These are phyloP conservation scores for Acanthopagrus latus DNA, from an alignment of 2,797 vertebrate genomes.

Conservation along the genomic window DNA sequence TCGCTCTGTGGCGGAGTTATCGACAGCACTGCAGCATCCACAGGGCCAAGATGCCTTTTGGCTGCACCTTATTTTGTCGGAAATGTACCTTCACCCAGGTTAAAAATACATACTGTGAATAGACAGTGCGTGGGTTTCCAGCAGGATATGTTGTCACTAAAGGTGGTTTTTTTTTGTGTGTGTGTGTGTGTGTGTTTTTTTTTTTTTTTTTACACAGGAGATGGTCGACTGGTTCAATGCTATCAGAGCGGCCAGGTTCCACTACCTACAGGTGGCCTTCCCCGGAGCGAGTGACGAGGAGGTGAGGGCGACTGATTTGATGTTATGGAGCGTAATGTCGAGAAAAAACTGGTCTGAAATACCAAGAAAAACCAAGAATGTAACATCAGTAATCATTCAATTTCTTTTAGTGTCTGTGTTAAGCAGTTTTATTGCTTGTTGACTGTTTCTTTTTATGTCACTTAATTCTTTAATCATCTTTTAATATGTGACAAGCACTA, in stretches of 20 bases:
- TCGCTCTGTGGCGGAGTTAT: constrained; percentile 27
- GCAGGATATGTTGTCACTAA: not conserved
- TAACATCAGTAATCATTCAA: too few species aligned
- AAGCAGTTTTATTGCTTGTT: not conserved
- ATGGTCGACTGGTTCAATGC: constrained; percentile 98
- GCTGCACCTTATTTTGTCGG: not conserved
- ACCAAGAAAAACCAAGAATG: not conserved
- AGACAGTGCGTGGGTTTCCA: not conserved
- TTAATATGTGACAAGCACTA: not conserved
- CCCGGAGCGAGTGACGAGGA: constrained; percentile 93
- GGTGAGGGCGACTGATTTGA: constrained; percentile 82
- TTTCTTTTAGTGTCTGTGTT: not conserved
- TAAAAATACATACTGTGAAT: not conserved
- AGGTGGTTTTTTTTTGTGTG: not conserved
- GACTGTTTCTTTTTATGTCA: not conserved
- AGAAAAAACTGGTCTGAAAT: too few species aligned
- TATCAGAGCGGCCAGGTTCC: constrained; percentile 96
- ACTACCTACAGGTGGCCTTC: constrained; percentile 98
- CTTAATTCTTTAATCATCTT: not conserved
- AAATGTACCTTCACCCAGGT: not conserved
- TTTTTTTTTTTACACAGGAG: constrained; percentile 84
- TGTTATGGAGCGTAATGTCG: too few species aligned
- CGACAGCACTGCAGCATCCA: constrained; percentile 48
- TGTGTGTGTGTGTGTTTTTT: too few species aligned
- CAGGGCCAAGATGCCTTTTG: not conserved